Evolutionary conservation across 2,113 vertebrate species (phyloP).

Genomic region (Chamaetylas fuelleborni): DNA sequence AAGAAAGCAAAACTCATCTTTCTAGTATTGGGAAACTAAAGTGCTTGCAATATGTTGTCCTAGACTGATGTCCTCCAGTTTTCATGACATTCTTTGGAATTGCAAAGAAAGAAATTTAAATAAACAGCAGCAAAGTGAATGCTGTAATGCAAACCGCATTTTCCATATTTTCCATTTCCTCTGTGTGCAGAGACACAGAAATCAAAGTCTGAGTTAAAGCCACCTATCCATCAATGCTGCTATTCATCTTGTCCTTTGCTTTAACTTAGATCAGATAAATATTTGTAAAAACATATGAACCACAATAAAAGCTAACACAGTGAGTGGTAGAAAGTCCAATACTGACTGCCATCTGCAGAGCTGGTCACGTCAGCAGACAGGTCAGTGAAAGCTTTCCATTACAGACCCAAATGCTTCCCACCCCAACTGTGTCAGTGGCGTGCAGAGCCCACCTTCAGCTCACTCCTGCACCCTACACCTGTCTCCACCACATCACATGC

Average conservation of each 20-base stretch:
- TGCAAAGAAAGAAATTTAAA: neutral
- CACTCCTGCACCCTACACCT: fast-evolving
- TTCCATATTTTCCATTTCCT: neutral
- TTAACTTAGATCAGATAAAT: neutral
- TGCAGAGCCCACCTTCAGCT: neutral
- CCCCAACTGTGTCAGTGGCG: fast-evolving
- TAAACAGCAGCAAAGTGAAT: neutral
- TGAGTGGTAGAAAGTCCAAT: neutral
- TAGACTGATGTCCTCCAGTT: neutral
- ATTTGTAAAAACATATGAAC: neutral
- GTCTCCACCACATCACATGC: neutral
- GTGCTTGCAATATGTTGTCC: neutral
- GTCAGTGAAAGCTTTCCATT: neutral
- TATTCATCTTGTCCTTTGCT: neutral
- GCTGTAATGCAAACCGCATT: neutral
- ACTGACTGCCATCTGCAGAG: neutral
- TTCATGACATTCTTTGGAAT: neutral
- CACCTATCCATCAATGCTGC: neutral
- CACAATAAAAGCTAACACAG: neutral
- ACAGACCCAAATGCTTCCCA: neutral
- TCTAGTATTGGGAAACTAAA: neutral
- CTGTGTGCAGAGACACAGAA: neutral
- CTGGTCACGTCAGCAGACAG: neutral
- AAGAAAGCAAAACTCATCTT: neutral
- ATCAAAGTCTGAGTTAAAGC: neutral